Conservation (phyloP, 2,113 vertebrate genomes). For the Oreotragus oreotragus region DNA sequence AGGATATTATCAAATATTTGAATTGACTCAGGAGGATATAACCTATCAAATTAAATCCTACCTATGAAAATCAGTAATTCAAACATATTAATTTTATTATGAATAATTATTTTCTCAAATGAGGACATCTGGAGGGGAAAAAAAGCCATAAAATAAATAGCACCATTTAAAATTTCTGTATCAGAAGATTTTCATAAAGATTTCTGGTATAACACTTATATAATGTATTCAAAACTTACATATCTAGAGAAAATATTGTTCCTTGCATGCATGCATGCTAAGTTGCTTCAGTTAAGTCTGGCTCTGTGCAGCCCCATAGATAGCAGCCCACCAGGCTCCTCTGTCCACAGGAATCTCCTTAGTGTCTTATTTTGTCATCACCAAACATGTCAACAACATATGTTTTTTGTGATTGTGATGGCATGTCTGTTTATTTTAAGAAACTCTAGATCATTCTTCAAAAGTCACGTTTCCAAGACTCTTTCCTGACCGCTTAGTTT, state of each 20-base stretch:
- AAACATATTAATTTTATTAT: background rate
- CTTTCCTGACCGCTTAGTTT: background rate
- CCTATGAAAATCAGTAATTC: background rate
- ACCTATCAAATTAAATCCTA: background rate
- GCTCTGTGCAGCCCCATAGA: background rate
- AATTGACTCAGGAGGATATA: background rate
- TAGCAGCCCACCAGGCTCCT: background rate
- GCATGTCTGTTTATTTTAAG: background rate
- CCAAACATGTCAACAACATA: background rate
- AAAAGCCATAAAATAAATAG: background rate
- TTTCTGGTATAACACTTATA: background rate
- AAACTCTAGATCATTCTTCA: background rate
- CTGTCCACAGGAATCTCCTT: background rate
- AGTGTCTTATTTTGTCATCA: background rate
- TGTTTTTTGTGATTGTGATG: background rate
- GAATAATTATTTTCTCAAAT: background rate
- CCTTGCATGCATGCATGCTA: background rate
- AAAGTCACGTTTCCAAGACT: background rate
- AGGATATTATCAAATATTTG: background rate
- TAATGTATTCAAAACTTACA: background rate
- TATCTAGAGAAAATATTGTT: background rate
- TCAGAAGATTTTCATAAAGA: background rate
- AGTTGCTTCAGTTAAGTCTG: background rate
- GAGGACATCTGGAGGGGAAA: background rate
- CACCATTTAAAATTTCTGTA: background rate